Conservation (phyloP, 2,113 vertebrate species). For the Strigops habroptila region DNA sequence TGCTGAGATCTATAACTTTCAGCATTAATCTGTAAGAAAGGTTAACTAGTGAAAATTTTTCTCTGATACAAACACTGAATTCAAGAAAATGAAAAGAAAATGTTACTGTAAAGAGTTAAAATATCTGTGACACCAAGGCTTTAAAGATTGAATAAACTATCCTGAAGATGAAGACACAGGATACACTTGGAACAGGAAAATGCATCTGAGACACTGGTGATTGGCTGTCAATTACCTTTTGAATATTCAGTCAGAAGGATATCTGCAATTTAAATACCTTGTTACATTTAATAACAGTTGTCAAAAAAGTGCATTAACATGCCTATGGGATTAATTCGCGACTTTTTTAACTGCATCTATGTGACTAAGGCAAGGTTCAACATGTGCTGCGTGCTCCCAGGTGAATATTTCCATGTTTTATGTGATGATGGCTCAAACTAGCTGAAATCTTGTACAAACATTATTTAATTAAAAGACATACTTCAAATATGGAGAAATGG, state of each 20-base stretch:
- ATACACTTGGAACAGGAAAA: background rate
- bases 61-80: background rate
- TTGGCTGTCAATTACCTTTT: slow-evolving; percentile 46
- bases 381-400: background rate
- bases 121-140: background rate
- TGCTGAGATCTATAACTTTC: background rate
- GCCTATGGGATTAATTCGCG: slow-evolving; percentile 63
- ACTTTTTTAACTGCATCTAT: slow-evolving; percentile 13
- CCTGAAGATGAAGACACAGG: slow-evolving; percentile 2
- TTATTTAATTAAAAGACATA: slow-evolving; percentile 14
- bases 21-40: background rate
- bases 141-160: background rate
- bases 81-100: background rate
- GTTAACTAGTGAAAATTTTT: background rate
- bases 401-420: slow-evolving; percentile 34
- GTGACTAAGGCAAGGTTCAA: slow-evolving; percentile 41
- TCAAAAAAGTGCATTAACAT: slow-evolving; percentile 65
- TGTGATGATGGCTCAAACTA: background rate
- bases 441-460: background rate
- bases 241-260: slow-evolving; percentile 63
- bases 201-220: background rate
- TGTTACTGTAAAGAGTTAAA: background rate
- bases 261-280: slow-evolving; percentile 75
- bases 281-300: slow-evolving; percentile 66
- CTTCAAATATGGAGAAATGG: background rate